Evolutionary conservation across 2,888 invertebrate genomes (phyloP).

Genomic region (Dryadula phaetusa): DNA sequence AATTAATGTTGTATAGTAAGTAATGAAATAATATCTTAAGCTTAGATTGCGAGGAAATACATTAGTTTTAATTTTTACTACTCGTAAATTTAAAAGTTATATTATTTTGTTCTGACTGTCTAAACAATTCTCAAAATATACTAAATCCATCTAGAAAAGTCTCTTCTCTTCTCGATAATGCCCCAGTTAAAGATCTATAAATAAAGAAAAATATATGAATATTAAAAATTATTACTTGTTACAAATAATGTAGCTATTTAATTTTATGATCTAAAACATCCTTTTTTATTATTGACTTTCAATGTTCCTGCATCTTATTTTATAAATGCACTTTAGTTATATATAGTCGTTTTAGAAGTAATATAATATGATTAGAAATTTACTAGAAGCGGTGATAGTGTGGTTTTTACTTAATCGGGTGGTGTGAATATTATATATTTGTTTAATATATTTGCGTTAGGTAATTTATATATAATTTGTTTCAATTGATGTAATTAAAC

Average conservation of each 20-base stretch:
- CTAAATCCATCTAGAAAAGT: too few species aligned
- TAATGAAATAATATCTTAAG: not conserved
- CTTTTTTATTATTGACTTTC: not conserved
- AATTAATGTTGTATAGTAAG: not conserved
- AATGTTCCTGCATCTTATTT: conserved; percentile 1
- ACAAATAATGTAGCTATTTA: not conserved
- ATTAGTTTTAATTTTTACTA: not conserved
- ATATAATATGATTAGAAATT: conserved; percentile 7
- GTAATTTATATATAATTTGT: conserved; percentile 22
- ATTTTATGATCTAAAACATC: not conserved
- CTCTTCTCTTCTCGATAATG: too few species aligned
- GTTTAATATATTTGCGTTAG: conserved; percentile 7
- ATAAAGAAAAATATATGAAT: too few species aligned
- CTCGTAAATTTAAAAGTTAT: not conserved
- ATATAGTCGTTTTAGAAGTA: not conserved
- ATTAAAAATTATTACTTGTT: too few species aligned
- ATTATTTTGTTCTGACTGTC: not conserved
- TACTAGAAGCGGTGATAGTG: conserved; percentile 28
- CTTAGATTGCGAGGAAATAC: not conserved
- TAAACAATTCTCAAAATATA: not conserved
- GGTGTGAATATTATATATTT: conserved; percentile 15
- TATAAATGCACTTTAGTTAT: not conserved
- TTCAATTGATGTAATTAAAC: conserved; percentile 22
- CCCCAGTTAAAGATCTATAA: too few species aligned
- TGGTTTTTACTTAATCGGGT: conserved; percentile 15